A percentile compares a stretch with the other conserved stretches of the same genome.
These are phyloP conservation scores for Alectoris magna DNA, from an alignment of 2,797 vertebrate genomes.

Conservation along the genomic window DNA sequence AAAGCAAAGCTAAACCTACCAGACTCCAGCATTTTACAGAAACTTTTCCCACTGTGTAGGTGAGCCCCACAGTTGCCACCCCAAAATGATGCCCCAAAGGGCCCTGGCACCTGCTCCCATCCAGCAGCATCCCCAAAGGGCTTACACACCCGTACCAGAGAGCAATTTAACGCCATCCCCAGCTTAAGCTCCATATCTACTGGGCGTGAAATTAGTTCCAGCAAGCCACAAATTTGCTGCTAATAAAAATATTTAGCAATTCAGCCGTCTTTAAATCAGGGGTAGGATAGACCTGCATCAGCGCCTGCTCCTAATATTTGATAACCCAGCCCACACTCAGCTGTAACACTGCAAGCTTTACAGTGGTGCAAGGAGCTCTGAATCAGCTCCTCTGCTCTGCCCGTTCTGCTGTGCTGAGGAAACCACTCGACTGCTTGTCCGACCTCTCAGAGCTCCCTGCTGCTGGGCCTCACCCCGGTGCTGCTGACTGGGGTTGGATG, in stretches of 20 bases:
- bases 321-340: conserved; percentile 66
- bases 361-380: not conserved
- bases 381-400: not conserved
- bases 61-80: not conserved
- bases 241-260: conserved; percentile 88
- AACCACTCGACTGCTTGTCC: not conserved
- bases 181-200: conserved; percentile 82
- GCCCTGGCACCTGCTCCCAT: not conserved
- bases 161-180: conserved; percentile 86
- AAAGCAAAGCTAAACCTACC: not conserved
- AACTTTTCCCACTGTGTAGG: not conserved
- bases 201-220: conserved; percentile 87
- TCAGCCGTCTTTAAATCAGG: conserved; percentile 82
- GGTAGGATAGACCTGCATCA: conserved; percentile 79
- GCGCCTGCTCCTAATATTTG: conserved; percentile 73
- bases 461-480: no score
- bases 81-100: not conserved
- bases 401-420: not conserved
- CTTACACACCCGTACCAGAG: conserved; percentile 64
- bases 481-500: not conserved
- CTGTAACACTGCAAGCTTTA: conserved; percentile 35
- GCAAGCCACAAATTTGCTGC: conserved; percentile 84
- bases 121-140: not conserved
- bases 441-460: not conserved
- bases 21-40: not conserved